phyloP scores from a whole-genome alignment of 2,797 vertebrate genomes.

The Echeneis naucrates region DNA sequence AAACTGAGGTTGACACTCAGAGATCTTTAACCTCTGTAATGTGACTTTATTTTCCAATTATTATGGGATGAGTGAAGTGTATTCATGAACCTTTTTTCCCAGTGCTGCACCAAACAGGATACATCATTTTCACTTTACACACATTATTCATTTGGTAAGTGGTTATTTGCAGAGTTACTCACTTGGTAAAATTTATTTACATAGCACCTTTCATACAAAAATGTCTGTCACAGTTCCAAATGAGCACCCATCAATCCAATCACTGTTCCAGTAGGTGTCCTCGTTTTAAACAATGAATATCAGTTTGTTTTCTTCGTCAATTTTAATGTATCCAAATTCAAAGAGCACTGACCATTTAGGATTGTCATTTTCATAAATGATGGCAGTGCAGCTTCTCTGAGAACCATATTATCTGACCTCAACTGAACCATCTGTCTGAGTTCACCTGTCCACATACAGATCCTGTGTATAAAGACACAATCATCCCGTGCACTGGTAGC shows the following conservation, averaged over 20 bases:
- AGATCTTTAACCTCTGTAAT: too few species aligned
- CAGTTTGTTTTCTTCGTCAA: conserved; percentile 33
- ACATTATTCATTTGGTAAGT: background rate
- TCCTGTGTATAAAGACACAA: conserved; percentile 27
- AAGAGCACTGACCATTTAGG: conserved; percentile 40
- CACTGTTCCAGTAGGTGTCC: conserved; percentile 44
- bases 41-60: background rate
- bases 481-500: too few species aligned
- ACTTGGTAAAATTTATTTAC: too few species aligned
- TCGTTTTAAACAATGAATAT: conserved; percentile 42
- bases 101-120: too few species aligned
- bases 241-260: conserved; percentile 31
- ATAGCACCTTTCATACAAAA: too few species aligned
- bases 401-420: conserved; percentile 30
- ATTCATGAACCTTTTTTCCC: background rate
- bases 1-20: background rate
- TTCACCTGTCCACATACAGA: conserved; percentile 19
- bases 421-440: conserved; percentile 50
- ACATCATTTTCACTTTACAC: too few species aligned
- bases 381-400: conserved; percentile 14
- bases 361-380: conserved; percentile 34
- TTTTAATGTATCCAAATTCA: conserved; percentile 48
- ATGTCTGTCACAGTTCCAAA: too few species aligned
- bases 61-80: background rate
- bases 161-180: background rate